Base-by-base conservation (phyloP, 2,888 invertebrate genomes). In the Ectropis crepuscularia region DNA sequence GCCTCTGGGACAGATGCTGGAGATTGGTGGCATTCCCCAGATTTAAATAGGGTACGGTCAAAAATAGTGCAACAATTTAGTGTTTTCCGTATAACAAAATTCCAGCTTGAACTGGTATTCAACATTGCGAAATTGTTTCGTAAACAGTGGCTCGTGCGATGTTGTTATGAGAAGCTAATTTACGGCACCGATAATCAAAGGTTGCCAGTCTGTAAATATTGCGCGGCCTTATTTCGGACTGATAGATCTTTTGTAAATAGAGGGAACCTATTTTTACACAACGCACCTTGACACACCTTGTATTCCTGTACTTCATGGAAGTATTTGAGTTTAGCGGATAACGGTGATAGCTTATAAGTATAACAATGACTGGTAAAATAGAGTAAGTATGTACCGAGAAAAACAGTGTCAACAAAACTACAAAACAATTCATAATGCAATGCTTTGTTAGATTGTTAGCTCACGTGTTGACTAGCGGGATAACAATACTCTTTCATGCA, bases 111-210 rank as follows among this genome's bases (percentile, higher is more conserved):
- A 57, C 47, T 57, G 45, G 58, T 43, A 57, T 48, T 28, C 4
- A 51, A 60, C 50, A 50, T 55, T 50, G 47, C 55, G 48, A 51
- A 60, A 59, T 55, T 64, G 64, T 64, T 64, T 64, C 55, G 42
- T 51, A 64, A 64, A 64, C 60, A 57, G 36, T n/a, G 47, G 64
- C 59, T 60, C 64, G 63, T 63, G 63, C 63, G 45, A 37, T 50
- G 59, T 55, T 64, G 55, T 64, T 64, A 50, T 64, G 64, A 51
- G 59, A 60, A 60, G 63, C 46, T 50, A 46, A 64, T 63, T 63
- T 59, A 64, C 64, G 42, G 54, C 16, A 9, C 37, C 59, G 63
- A 51, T 54, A 59, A 59, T 58, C 58, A 54, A 49, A 63, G 54
- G 58, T 53, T 48, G 43, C 28, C 49, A 58, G 47, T 45, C 37